Evolutionary conservation across 2,888 invertebrate genomes (phyloP).

Genomic region (Bimastos eiseni): DNA sequence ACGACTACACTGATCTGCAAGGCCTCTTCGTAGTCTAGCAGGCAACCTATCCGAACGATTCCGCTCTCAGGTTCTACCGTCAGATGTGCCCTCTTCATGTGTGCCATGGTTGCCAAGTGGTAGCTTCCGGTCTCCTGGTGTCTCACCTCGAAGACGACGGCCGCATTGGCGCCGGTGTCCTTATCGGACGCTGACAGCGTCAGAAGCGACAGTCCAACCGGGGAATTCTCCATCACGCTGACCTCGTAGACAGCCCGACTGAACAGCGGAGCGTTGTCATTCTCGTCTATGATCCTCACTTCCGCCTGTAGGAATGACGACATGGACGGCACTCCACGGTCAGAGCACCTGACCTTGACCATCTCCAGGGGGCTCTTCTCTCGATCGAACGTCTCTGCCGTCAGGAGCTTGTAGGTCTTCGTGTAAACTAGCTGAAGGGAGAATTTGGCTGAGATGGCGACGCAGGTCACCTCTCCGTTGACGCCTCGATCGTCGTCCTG

Average conservation of each 20-base stretch:
- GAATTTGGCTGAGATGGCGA: constrained; percentile 21
- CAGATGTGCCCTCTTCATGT: not conserved
- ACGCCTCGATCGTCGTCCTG: constrained; percentile 28
- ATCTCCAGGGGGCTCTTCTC: constrained; percentile 91
- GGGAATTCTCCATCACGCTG: constrained; percentile 76
- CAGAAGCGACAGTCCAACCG: constrained; percentile 75
- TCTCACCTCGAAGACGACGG: constrained; percentile 80
- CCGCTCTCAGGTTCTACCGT: constrained; percentile 29
- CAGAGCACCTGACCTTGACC: constrained; percentile 70
- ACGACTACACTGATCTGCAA: constrained; percentile 7
- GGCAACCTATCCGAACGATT: constrained; percentile 14
- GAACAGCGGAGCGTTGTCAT: constrained; percentile 37
- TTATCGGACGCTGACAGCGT: constrained; percentile 76
- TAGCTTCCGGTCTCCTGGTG: constrained; percentile 66
- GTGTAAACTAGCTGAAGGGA: constrained; percentile 23
- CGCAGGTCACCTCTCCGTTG: constrained; percentile 31
- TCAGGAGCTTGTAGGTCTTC: constrained; percentile 66
- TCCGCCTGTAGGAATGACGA: constrained; percentile 62
- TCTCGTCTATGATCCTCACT: constrained; percentile 36
- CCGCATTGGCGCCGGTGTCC: constrained; percentile 80
- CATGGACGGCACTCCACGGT: constrained; percentile 37
- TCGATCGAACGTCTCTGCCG: constrained; percentile 82
- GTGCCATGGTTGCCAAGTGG: not conserved
- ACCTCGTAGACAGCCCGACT: constrained; percentile 65
- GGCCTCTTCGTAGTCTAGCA: constrained; percentile 28